A percentile compares a stretch with the other conserved stretches of the same genome.
Conservation (phyloP, 2,797 vertebrate species). For the Crenuchus spilurus region DNA sequence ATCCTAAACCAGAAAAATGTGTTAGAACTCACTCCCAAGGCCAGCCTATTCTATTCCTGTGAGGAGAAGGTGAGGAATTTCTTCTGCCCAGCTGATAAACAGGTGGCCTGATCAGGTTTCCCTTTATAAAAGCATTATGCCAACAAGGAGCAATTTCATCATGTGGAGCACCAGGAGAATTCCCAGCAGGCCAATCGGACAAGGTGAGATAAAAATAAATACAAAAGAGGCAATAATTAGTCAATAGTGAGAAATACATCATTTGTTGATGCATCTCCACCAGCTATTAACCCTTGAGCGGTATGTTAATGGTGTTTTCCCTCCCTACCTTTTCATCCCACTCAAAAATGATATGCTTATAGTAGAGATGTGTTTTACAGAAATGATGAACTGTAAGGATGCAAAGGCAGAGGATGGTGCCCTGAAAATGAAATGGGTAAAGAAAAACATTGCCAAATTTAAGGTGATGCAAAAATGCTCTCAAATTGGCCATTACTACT, state of each 20-base stretch:
- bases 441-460: too few species aligned
- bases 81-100: slow-evolving; percentile 22
- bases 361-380: not conserved
- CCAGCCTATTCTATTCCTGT: slow-evolving; percentile 3
- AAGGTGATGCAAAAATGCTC: too few species aligned
- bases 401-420: not conserved
- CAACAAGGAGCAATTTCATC: slow-evolving; percentile 15
- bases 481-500: too few species aligned
- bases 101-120: slow-evolving; percentile 32
- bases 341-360: not conserved
- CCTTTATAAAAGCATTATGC: slow-evolving; percentile 11
- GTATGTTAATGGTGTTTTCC: not conserved
- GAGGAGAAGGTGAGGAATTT: slow-evolving; percentile 22
- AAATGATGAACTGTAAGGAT: not conserved
- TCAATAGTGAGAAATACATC: too few species aligned
- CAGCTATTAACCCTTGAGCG: not conserved
- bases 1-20: not conserved
- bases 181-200: not conserved
- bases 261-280: not conserved
- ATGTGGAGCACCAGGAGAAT: not conserved
- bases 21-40: not conserved
- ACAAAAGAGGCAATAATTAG: not conserved
- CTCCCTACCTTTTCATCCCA: not conserved
- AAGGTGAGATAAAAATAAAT: not conserved
- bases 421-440: not conserved